A percentile compares a stretch with the other conserved stretches of the same genome.
Conservation (phyloP, 2,797 vertebrate species). For the Furcifer pardalis region DNA sequence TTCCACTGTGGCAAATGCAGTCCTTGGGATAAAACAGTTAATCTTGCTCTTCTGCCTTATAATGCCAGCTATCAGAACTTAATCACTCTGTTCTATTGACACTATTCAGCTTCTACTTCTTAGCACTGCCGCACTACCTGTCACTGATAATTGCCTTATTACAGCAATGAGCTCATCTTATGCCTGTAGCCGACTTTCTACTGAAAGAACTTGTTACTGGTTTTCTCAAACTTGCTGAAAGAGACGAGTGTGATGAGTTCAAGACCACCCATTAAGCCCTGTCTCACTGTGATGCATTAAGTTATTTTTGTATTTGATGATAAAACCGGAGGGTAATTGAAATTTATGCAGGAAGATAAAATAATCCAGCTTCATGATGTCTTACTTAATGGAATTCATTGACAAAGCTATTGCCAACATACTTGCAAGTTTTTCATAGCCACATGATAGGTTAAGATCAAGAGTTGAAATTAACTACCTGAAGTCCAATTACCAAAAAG, state of each 20-base stretch:
- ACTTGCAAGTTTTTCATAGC: constrained; percentile 42
- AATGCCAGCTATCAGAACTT: neutral
- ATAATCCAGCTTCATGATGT: constrained; percentile 50
- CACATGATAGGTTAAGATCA: neutral
- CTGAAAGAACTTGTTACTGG: constrained; percentile 56
- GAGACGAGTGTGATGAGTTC: constrained; percentile 57
- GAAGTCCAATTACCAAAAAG: neutral
- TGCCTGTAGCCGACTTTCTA: constrained; percentile 51
- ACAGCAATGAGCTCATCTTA: constrained; percentile 55
- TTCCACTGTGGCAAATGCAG: neutral
- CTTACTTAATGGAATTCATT: constrained; percentile 38
- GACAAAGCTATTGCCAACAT: constrained; percentile 31
- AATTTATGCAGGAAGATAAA: constrained; percentile 59
- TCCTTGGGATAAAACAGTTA: neutral
- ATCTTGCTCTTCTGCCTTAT: neutral
- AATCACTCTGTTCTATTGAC: neutral
- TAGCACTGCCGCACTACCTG: neutral
- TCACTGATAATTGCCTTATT: constrained; percentile 62
- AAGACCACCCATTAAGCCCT: constrained; percentile 74
- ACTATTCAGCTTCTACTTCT: neutral
- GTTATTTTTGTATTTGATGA: constrained; percentile 71
- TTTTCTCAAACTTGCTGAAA: constrained; percentile 58
- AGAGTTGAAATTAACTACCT: neutral
- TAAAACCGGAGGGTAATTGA: constrained; percentile 69
- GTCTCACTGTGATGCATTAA: constrained; percentile 65